Base-by-base conservation (phyloP, 2,888 invertebrate genomes). In the Acrobasis consociella region DNA sequence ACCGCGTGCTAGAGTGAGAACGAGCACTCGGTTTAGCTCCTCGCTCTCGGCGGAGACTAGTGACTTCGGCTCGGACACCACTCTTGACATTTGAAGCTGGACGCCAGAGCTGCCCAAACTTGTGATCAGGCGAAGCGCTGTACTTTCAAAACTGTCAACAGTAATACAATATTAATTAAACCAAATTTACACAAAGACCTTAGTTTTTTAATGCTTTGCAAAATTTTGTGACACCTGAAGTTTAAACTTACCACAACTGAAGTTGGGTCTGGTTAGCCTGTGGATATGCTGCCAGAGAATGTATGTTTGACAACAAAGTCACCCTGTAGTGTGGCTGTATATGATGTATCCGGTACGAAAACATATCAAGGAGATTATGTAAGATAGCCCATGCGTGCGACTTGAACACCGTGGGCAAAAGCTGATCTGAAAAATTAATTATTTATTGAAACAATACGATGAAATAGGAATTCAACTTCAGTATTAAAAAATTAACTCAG, bases 361-460 rank as follows among this genome's bases (percentile, higher is more conserved):
- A 98, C 98, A 99, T 99, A 86, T 99, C 99, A 77, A 99, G 85
- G 49, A 99, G 89, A 0, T 98, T 98, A 82, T 99, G 98, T n/a
- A 99, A 93, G 62, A 98, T 98, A 22, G 97, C 97, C 98, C 98
- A 98, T 0, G 98, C 97, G 74, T 98, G 97, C 13, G 96, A 96
- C 83, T 97, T 97, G 81, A 97, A 97, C 49, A 98, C 98, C 37
- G 96, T 96, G 0, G 99, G 98, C 69, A 99, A 86, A 52, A 99
- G 87, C 87, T 98, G 98, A 80, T 95, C 97, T 97, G 82, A 1
- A 67, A 77, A 69, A 37, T 46, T n/a, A n/a, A 31, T 31, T 31
- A 5, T 2, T 31, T 5, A 31, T 5, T 8, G 7, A 31, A 5
- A 7, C 0, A 31, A 31, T 8, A 31, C 7, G 31, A 31, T 31